A percentile compares a stretch with the other conserved stretches of the same genome.
These are phyloP conservation scores for Gobio occitaniae DNA, from an alignment of 2,797 vertebrate genomes.

Conservation along the genomic window DNA sequence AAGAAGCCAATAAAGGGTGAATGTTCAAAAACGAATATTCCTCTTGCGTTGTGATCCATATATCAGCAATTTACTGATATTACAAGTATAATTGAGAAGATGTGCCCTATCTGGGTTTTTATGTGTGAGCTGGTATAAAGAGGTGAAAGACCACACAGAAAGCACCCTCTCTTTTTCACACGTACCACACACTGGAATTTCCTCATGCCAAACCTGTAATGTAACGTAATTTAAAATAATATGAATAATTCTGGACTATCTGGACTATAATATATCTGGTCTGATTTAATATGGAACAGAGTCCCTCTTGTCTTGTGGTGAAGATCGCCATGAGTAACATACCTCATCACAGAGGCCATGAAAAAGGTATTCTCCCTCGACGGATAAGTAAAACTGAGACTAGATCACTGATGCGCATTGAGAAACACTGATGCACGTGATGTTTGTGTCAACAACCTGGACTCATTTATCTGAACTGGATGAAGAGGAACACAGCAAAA, in stretches of 20 bases:
- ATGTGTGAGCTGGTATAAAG: conserved; percentile 46
- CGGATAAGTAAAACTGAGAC: neutral
- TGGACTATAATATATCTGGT: conserved; percentile 27
- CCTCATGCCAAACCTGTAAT: conserved; percentile 52
- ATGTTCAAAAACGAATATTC: neutral
- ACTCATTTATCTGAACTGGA: neutral
- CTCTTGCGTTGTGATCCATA: conserved; percentile 26
- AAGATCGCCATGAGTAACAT: neutral
- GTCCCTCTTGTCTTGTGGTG: neutral
- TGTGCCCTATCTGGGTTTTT: conserved; percentile 48
- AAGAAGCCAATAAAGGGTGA: neutral
- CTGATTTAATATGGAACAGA: conserved; percentile 19
- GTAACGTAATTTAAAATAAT: conserved; percentile 65
- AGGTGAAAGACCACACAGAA: conserved; percentile 77
- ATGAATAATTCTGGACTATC: neutral
- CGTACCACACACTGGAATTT: conserved; percentile 45
- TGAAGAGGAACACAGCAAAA: conserved; percentile 20
- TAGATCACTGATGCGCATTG: neutral
- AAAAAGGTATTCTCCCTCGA: neutral
- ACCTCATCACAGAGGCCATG: neutral
- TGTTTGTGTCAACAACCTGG: conserved; percentile 22
- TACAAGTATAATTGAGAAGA: conserved; percentile 57
- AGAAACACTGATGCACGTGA: neutral
- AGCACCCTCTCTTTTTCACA: conserved; percentile 57
- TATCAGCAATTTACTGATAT: conserved; percentile 43